A percentile compares a stretch with the other conserved stretches of the same genome.
Evolutionary conservation across 2,113 vertebrate genomes (phyloP).

Genomic region (Paraplagusia blochii): DNA sequence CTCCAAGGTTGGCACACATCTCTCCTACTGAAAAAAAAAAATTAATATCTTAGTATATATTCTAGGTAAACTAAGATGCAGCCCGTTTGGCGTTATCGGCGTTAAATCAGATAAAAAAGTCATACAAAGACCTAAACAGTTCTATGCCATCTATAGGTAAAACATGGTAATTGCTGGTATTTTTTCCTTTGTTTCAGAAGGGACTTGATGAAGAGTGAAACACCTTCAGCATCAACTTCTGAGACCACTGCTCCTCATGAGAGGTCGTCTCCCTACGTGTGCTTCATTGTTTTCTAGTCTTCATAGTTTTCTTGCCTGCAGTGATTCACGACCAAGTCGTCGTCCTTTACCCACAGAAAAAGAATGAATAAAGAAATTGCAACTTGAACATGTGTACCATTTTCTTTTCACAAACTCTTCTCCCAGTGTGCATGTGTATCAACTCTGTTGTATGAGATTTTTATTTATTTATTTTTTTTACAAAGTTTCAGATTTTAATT

Average conservation of each 20-base stretch:
- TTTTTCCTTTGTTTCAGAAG: conserved; percentile 1
- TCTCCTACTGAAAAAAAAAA: no score
- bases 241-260: neutral
- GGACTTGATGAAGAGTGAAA: neutral
- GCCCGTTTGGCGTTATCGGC: no score
- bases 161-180: neutral
- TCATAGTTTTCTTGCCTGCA: neutral
- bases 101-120: no score
- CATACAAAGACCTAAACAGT: no score
- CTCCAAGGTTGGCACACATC: conserved; percentile 55
- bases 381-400: neutral
- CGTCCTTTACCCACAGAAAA: neutral
- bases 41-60: no score
- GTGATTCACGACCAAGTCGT: neutral
- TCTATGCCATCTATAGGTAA: no score
- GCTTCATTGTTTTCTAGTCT: neutral
- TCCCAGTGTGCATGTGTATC: no score
- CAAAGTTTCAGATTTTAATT: no score
- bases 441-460: no score
- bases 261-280: neutral
- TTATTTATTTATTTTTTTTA: no score
- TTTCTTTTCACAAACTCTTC: neutral
- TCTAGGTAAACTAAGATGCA: no score
- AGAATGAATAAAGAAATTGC: neutral
- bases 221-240: neutral